Evolutionary conservation across 2,797 vertebrate species (phyloP).

Genomic region (Gila robusta): DNA sequence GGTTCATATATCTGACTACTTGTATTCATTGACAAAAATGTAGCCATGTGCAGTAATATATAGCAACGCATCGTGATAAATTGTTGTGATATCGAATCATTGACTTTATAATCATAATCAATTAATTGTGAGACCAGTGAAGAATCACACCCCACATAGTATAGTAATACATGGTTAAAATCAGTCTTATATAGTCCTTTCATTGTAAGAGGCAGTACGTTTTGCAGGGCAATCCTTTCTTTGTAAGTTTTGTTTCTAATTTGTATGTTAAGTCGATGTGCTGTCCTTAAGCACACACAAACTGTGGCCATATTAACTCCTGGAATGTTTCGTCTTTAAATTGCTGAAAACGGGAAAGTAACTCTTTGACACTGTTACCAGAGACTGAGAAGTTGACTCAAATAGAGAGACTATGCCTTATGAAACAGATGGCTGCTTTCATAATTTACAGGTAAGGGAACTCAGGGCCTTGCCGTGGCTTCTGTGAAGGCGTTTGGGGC

Average conservation of each 20-base stretch:
- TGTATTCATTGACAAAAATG: neutral
- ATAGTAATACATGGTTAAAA: neutral
- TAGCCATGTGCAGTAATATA: neutral
- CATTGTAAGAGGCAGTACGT: too few species aligned
- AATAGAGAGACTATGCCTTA: slow-evolving; percentile 39
- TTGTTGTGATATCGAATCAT: too few species aligned
- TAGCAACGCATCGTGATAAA: neutral
- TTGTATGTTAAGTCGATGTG: neutral
- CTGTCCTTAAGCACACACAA: neutral
- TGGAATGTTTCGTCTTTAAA: neutral
- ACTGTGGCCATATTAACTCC: neutral
- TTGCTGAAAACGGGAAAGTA: neutral
- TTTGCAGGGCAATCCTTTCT: neutral
- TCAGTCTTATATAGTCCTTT: neutral
- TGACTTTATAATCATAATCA: too few species aligned
- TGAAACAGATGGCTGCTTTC: slow-evolving; percentile 64
- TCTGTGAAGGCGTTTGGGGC: slow-evolving; percentile 37
- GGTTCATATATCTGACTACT: neutral
- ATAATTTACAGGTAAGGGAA: slow-evolving; percentile 60
- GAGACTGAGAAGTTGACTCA: slow-evolving; percentile 38
- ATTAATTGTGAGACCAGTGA: too few species aligned
- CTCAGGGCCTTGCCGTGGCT: slow-evolving; percentile 42
- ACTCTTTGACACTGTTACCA: neutral
- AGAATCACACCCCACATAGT: neutral
- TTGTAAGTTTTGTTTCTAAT: neutral